These are phyloP conservation scores for Magallana nippona DNA, from an alignment of 2,888 invertebrate species.

Conservation along the genomic window DNA sequence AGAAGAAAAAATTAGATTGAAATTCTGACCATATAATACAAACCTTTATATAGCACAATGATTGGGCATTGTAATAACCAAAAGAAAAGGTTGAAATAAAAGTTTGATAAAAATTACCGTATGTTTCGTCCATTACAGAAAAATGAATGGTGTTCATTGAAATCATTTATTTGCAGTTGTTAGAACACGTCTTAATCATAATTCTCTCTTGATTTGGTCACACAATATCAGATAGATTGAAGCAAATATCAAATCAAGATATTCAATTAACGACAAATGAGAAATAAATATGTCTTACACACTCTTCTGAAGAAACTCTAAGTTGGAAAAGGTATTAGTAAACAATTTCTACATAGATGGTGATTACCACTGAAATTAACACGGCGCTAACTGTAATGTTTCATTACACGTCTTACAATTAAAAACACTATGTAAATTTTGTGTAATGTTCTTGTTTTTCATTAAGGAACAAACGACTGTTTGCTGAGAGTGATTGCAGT, in stretches of 20 bases:
- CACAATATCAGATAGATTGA: not conserved
- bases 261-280: slow-evolving; percentile 5
- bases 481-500: not conserved
- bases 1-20: no score
- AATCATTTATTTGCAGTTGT: no score
- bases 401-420: slow-evolving; percentile 1
- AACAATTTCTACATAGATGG: not conserved
- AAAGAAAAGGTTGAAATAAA: no score
- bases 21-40: no score
- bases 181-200: no score
- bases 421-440: not conserved
- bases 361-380: slow-evolving; percentile 10
- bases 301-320: not conserved
- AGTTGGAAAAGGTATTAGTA: not conserved
- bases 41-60: no score
- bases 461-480: not conserved
- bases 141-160: no score
- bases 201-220: not conserved
- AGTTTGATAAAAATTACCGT: no score
- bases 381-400: not conserved
- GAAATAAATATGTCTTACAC: not conserved
- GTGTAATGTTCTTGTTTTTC: slow-evolving; percentile 2
- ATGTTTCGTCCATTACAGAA: no score
- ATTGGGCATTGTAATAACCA: no score
- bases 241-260: not conserved